These are phyloP conservation scores for Tubiluchus corallicola DNA, from an alignment of 2,888 invertebrate species.

Conservation along the genomic window DNA sequence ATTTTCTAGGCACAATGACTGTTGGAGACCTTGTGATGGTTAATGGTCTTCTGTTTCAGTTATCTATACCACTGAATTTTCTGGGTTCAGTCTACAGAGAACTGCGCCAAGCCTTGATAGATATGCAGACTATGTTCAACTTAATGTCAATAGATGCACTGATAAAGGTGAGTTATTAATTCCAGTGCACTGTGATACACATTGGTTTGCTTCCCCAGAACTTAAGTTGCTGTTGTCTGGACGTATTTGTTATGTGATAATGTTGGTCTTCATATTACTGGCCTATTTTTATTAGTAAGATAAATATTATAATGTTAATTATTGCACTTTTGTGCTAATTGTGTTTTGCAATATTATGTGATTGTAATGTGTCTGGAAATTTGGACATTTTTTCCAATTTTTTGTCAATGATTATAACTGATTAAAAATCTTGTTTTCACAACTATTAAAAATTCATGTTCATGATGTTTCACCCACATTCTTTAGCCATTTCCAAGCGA, in stretches of 20 bases:
- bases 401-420: no score
- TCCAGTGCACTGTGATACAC: background rate
- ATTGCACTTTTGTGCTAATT: background rate
- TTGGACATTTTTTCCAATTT: no score
- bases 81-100: conserved; percentile 95
- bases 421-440: no score
- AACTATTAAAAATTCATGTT: no score
- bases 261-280: background rate
- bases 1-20: conserved; percentile 60
- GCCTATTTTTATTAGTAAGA: background rate
- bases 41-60: conserved; percentile 88
- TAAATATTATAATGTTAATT: background rate
- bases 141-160: conserved; percentile 66
- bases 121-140: conserved; percentile 98
- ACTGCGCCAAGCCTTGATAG: conserved; percentile 83
- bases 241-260: no score
- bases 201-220: background rate
- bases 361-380: no score
- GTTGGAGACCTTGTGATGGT: conserved; percentile 98
- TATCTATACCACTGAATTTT: conserved; percentile 90
- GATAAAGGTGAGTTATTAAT: conserved; percentile 43
- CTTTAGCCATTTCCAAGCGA: no score
- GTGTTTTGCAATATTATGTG: no score
- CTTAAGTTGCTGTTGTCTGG: no score
- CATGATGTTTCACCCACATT: no score